These are phyloP conservation scores for Parasteatoda lunata DNA, from an alignment of 2,888 invertebrate genomes.

Conservation along the genomic window DNA sequence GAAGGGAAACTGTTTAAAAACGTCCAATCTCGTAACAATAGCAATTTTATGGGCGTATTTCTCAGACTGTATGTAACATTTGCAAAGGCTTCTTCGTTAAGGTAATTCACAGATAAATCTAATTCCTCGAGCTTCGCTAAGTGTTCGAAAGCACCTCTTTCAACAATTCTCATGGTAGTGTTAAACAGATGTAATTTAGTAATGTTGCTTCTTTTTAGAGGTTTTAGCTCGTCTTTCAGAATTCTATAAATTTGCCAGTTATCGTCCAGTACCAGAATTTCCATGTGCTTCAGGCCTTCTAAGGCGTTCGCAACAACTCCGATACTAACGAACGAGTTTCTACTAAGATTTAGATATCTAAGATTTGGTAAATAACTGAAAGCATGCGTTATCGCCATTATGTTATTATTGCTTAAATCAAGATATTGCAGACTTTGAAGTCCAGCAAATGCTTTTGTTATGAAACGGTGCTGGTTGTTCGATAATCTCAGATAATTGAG, in stretches of 20 bases:
- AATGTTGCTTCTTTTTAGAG: constrained; percentile 4
- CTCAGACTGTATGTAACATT: constrained; percentile 18
- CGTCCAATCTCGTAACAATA: background rate
- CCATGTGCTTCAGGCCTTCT: constrained; percentile 11
- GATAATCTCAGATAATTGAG: background rate
- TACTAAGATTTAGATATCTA: constrained; percentile 11
- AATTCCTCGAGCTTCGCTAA: constrained; percentile 16
- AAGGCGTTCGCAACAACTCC: constrained; percentile 9
- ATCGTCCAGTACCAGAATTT: constrained; percentile 7
- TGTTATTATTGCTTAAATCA: constrained; percentile 34
- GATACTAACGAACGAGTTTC: constrained; percentile 13
- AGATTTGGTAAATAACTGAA: constrained; percentile 19
- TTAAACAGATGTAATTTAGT: constrained; percentile 10
- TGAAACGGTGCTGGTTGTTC: constrained; percentile 28
- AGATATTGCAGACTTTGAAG: constrained; percentile 25
- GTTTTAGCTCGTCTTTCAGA: background rate
- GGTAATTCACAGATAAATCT: constrained; percentile 22
- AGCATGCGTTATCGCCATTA: constrained; percentile 7
- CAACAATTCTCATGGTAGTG: constrained; percentile 2
- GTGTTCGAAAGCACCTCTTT: constrained; percentile 17
- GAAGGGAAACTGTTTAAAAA: constrained; percentile 10
- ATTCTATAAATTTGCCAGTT: background rate
- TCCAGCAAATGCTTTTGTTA: constrained; percentile 35
- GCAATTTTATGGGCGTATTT: background rate
- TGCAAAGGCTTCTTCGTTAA: constrained; percentile 15